Base-by-base conservation (phyloP, 2,113 vertebrate species). In the Piaya cayana region DNA sequence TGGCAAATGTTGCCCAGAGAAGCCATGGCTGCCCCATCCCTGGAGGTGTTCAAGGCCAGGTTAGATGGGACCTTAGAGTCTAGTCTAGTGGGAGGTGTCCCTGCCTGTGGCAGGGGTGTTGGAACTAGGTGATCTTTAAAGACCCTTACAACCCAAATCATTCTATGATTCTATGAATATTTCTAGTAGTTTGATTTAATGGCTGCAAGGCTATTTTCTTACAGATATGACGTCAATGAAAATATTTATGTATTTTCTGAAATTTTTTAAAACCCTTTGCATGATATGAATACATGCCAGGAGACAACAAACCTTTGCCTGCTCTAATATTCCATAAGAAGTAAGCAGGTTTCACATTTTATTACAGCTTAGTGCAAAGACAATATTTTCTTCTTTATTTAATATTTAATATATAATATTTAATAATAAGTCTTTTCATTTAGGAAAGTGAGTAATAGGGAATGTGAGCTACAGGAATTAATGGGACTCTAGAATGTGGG, bases 321-420 rank as follows among this genome's bases (percentile, higher is more conserved):
- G 12, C 9, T 55, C 4, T 82, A 47, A 45, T 75, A 59, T 64
- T 72, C 23, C 6, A 9, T 49, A 67, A 52, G 13, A 49, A 91
- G 8, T 93, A 82, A 81, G 23, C 8, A 80, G 21, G 20, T 68
- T 64, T 91, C n/a, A 21, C 0, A 2, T 85, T 52, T 92, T 75
- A 22, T 94, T 84, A 34, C 15, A 50, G 30, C 36, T 30, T 53
- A 60, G 9, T 53, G 25, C 23, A 84, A 88, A 65, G 27, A 49
- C 8, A 80, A 12, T 37, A 0, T 71, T 70, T 67, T 4, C 25
- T 12, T 8, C 22, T 29, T 10, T 30, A n/a, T n/a, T n/a, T n/a
- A n/a, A n/a, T 39, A 39, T 39, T 39, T 39, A 39, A 39, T 39
- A 39, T 39, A 39, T 39, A 39, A 39, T 18, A 59, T 42, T 49